Percentiles rank a stretch among this genome's conserved stretches.
Conservation (phyloP, 2,797 vertebrate species). For the Thripadectes ignobilis region DNA sequence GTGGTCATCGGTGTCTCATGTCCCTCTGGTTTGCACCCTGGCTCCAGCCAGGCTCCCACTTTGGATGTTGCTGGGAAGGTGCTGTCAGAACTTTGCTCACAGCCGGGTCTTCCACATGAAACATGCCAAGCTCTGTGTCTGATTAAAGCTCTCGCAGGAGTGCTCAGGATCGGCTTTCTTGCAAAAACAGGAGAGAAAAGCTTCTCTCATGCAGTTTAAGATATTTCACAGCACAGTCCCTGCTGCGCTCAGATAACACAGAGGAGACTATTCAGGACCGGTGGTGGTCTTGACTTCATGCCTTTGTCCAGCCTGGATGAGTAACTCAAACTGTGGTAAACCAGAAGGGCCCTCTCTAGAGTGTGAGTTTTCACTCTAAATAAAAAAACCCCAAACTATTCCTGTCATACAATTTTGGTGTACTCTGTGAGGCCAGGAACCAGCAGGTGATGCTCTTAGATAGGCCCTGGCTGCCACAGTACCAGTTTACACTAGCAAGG, state of each 20-base stretch:
- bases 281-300: not conserved
- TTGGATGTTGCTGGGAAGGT: not conserved
- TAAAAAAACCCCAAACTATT: fast-evolving
- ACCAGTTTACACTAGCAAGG: not conserved
- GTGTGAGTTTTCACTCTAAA: not conserved
- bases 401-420: not conserved
- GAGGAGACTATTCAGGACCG: not conserved
- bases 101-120: not conserved
- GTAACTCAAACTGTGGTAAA: not conserved
- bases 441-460: not conserved
- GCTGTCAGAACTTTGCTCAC: not conserved
- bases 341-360: not conserved
- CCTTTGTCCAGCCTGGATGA: not conserved
- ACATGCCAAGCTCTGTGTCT: fast-evolving
- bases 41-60: not conserved
- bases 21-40: not conserved
- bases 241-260: not conserved
- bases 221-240: not conserved
- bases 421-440: not conserved
- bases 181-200: not conserved
- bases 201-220: not conserved
- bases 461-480: not conserved
- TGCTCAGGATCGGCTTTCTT: not conserved
- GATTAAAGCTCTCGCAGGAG: not conserved
- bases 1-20: fast-evolving